Conservation (phyloP, 2,797 vertebrate genomes). For the Amphiprion clarkii region DNA sequence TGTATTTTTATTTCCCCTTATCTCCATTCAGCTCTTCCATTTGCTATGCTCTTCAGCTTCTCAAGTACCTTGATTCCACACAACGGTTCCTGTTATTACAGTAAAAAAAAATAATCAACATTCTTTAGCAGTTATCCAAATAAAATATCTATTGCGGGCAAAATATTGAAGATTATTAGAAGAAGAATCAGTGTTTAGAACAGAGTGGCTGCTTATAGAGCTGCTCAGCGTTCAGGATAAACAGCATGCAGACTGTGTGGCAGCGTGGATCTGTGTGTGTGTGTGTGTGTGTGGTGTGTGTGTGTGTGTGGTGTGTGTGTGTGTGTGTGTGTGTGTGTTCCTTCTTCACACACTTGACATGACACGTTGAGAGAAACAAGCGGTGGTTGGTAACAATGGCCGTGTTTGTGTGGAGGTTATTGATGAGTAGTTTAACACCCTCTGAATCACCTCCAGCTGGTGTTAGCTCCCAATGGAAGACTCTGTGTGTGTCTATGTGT, state of each 20-base stretch:
- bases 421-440: conserved; percentile 44
- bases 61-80: too few relatives aligned
- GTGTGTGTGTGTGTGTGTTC: conserved; percentile 20
- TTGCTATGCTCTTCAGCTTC: too few relatives aligned
- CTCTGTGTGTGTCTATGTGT: conserved; percentile 13
- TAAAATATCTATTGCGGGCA: not conserved
- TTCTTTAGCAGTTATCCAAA: too few relatives aligned
- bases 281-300: conserved; percentile 25
- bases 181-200: not conserved
- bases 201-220: not conserved
- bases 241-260: conserved; percentile 33
- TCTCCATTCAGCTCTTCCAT: too few relatives aligned
- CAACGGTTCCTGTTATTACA: too few relatives aligned
- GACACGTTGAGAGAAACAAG: conserved; percentile 39
- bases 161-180: not conserved
- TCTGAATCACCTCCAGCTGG: conserved; percentile 38
- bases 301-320: conserved; percentile 25
- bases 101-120: too few relatives aligned
- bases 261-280: conserved; percentile 27
- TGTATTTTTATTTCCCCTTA: too few relatives aligned
- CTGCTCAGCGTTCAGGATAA: conserved; percentile 37
- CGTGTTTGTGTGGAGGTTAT: conserved; percentile 45
- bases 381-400: conserved; percentile 22
- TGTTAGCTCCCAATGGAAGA: conserved; percentile 13
- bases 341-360: conserved; percentile 18